Conservation (phyloP, 2,888 invertebrate species). For the Drosophila subsilvestris region DNA sequence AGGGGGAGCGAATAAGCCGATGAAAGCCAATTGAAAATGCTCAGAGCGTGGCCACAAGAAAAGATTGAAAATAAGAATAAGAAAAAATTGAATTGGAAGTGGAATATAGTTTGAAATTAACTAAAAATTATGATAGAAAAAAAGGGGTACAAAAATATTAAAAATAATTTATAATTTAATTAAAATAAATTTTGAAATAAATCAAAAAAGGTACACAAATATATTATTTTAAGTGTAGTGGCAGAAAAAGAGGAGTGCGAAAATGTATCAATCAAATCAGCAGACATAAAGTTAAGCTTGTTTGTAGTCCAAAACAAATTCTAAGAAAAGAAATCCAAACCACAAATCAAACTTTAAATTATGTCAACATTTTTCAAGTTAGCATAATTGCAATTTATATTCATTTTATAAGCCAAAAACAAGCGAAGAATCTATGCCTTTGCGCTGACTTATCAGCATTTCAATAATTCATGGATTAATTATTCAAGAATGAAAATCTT, state of each 20-base stretch:
- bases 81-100: not conserved
- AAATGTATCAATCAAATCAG: conserved; percentile 1
- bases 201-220: no score
- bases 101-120: not conserved
- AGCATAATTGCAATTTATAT: conserved; percentile 28
- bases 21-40: conserved; percentile 69
- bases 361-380: not conserved
- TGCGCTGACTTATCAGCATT: conserved; percentile 28
- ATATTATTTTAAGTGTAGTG: no score
- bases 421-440: not conserved
- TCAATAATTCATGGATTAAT: conserved; percentile 31
- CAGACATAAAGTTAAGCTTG: not conserved
- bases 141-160: not conserved
- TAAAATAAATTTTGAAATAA: no score
- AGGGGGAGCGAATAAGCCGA: conserved; percentile 30
- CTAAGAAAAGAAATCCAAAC: conserved; percentile 1
- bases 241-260: conserved; percentile 4
- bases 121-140: not conserved
- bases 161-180: not conserved
- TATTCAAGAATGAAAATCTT: conserved; percentile 39
- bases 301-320: conserved; percentile 8
- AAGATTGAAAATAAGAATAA: conserved; percentile 9
- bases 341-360: conserved; percentile 1
- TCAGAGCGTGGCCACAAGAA: conserved; percentile 56
- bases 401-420: conserved; percentile 18